Evolutionary conservation across 92 coral and sea anemone genomes (phyloP).

Genomic region (Porites rus): DNA sequence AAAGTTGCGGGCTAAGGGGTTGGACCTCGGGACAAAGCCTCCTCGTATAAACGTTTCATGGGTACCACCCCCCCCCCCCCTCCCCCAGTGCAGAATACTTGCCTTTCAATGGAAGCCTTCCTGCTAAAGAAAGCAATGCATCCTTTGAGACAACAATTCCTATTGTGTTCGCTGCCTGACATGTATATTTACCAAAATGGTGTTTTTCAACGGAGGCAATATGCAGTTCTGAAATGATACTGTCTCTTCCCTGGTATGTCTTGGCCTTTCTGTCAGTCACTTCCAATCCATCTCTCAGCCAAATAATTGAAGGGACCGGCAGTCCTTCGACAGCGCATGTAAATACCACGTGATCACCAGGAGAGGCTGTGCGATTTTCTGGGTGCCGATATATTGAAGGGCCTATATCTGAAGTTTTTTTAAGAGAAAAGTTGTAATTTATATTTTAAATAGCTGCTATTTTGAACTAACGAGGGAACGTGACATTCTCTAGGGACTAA

Average conservation of each 20-base stretch:
- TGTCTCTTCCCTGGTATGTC: not conserved
- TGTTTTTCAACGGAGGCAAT: conserved; percentile 10
- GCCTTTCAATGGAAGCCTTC: not conserved
- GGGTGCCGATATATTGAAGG: conserved; percentile 13
- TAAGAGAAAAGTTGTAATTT: too few relatives aligned
- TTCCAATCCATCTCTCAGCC: conserved; percentile 47
- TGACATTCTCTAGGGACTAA: too few relatives aligned
- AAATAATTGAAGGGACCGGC: conserved; percentile 51
- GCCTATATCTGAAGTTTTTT: not conserved
- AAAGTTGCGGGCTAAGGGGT: too few relatives aligned
- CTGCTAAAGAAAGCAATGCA: conserved; percentile 10
- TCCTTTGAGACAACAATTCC: conserved; percentile 15
- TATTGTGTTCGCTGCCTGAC: conserved; percentile 9
- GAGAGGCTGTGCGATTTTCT: not conserved
- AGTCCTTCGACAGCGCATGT: conserved; percentile 44
- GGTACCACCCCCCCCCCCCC: too few relatives aligned
- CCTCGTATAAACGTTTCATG: too few relatives aligned
- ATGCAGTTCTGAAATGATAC: conserved; percentile 11
- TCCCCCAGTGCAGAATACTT: not conserved
- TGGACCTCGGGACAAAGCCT: too few relatives aligned
- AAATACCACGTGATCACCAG: conserved; percentile 39
- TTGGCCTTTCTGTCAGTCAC: not conserved
- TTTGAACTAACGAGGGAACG: too few relatives aligned
- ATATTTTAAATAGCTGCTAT: too few relatives aligned
- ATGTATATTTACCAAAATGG: conserved; percentile 24